Percentiles rank a stretch among this genome's conserved stretches.
These are phyloP conservation scores for Pan troglodytes DNA, from an alignment of 2,113 vertebrate species.

Conservation along the genomic window DNA sequence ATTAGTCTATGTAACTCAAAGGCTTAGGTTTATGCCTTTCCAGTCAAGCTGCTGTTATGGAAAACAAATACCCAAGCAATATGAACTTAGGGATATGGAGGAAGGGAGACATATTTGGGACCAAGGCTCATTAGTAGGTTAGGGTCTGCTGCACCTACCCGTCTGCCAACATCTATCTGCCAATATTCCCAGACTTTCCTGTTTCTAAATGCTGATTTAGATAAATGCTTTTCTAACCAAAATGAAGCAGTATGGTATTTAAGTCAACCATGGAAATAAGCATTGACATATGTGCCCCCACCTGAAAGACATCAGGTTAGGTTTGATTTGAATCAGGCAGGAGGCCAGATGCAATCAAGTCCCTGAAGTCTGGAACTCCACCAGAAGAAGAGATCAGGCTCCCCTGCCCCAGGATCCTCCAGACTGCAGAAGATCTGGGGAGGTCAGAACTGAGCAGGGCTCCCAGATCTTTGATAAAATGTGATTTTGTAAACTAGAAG, in stretches of 20 bases:
- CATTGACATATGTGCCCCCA: not conserved
- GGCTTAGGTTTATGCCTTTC: constrained; percentile 14
- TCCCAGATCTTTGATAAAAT: not conserved
- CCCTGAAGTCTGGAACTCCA: not conserved
- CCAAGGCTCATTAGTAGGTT: constrained; percentile 49
- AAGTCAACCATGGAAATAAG: constrained; percentile 66
- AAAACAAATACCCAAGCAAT: not conserved
- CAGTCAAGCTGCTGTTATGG: constrained; percentile 20
- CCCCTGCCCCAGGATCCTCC: not conserved
- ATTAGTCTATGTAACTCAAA: constrained; percentile 10
- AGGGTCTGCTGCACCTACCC: constrained; percentile 49
- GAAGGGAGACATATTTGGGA: constrained; percentile 26
- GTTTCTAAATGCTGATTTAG: constrained; percentile 68
- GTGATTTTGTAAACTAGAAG: not conserved
- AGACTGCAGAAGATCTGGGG: not conserved
- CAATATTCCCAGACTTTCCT: constrained; percentile 62
- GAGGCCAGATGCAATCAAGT: constrained; percentile 8
- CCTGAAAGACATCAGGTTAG: constrained; percentile 31
- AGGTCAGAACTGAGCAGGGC: not conserved
- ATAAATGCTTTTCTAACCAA: constrained; percentile 75
- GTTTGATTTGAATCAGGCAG: constrained; percentile 50
- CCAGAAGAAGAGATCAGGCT: not conserved
- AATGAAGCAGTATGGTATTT: constrained; percentile 62
- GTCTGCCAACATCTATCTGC: constrained; percentile 64
- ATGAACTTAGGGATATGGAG: constrained; percentile 32